Evolutionary conservation across 2,797 vertebrate genomes (phyloP).

Genomic region (Smutsia gigantea): DNA sequence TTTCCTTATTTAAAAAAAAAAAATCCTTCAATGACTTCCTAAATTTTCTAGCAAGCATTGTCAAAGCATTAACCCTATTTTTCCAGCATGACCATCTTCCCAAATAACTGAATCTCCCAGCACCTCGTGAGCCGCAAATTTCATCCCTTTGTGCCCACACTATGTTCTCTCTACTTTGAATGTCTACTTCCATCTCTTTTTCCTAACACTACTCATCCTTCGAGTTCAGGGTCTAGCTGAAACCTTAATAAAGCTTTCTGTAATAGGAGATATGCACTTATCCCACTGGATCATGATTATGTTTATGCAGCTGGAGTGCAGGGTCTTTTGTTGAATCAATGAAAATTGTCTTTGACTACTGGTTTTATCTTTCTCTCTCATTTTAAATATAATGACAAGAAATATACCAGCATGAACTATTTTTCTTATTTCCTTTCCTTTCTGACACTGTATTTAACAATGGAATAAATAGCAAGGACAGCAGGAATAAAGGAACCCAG

Average conservation of each 20-base stretch:
- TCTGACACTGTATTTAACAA: neutral
- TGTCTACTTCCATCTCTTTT: neutral
- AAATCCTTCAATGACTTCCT: conserved; percentile 24
- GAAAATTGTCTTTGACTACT: neutral
- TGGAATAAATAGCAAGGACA: neutral
- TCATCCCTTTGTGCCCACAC: neutral
- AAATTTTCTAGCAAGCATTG: neutral
- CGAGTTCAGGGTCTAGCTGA: neutral
- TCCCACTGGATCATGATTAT: neutral
- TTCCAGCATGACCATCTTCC: neutral
- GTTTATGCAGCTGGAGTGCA: neutral
- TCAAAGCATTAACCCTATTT: neutral
- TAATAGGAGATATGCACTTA: neutral
- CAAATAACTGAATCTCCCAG: neutral
- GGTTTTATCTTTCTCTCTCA: neutral
- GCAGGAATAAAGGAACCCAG: neutral
- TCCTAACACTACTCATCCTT: conserved; percentile 30
- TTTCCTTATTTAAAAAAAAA: neutral
- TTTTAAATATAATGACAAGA: conserved; percentile 49
- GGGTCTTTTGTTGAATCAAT: neutral
- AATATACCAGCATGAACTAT: neutral
- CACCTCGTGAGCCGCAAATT: neutral
- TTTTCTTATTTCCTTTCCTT: neutral
- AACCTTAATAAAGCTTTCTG: neutral
- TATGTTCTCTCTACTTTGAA: neutral